phyloP scores from a whole-genome alignment of 2,797 vertebrate species.

The Betta splendens region DNA sequence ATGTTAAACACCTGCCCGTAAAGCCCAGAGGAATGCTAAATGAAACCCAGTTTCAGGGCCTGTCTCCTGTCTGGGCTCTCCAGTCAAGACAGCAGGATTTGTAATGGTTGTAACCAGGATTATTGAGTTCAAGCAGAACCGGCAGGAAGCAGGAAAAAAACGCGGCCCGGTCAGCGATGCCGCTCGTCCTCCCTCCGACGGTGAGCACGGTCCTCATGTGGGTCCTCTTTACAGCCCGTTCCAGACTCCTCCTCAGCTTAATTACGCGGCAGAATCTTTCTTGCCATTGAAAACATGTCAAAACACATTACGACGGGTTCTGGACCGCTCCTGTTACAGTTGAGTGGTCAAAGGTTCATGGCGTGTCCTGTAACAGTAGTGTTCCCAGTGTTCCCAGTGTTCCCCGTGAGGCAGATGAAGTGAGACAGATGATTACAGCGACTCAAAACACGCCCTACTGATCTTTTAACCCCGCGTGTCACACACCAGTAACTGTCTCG shows the following conservation, averaged over 20 bases:
- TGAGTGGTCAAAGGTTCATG: constrained; percentile 56
- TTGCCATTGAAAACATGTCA: constrained; percentile 43
- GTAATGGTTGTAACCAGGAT: constrained; percentile 83
- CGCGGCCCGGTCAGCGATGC: constrained; percentile 52
- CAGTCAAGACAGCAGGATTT: constrained; percentile 83
- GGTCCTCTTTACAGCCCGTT: constrained; percentile 27
- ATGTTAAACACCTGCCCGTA: constrained; percentile 88
- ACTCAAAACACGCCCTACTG: constrained; percentile 58
- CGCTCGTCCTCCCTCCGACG: constrained; percentile 48
- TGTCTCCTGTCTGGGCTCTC: constrained; percentile 83
- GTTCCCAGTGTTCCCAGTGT: constrained; percentile 54
- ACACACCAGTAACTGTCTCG: constrained; percentile 31
- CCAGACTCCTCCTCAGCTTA: constrained; percentile 32
- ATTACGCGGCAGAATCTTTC: constrained; percentile 41
- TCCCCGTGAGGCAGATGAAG: constrained; percentile 62
- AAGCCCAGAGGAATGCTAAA: constrained; percentile 86
- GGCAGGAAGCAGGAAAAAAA: constrained; percentile 67
- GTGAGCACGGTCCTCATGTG: constrained; percentile 28
- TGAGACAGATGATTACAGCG: constrained; percentile 64
- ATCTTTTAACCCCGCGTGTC: constrained; percentile 45
- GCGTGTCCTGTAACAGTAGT: constrained; percentile 33
- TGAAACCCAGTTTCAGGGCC: constrained; percentile 82
- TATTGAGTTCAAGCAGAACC: constrained; percentile 79
- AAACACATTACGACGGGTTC: constrained; percentile 43
- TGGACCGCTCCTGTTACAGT: constrained; percentile 31